Base-by-base conservation (phyloP, 1,140 invertebrate species). In the Glossosoma conforme region DNA sequence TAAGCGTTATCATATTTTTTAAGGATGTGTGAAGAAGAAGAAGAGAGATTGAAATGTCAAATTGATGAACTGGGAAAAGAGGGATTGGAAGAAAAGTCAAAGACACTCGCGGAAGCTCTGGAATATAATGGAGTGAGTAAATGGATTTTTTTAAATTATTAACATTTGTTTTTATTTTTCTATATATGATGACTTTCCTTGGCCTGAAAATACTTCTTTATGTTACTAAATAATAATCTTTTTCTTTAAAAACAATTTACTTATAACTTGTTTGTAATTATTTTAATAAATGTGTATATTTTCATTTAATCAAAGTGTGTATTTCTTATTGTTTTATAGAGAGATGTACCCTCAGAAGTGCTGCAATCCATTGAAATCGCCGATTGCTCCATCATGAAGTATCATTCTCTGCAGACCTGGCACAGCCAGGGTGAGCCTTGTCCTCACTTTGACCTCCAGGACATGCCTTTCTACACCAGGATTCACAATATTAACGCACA, bases 401-500 rank as follows among this genome's bases (percentile, higher is more conserved):
- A 72, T 15, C 64, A 69, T 56, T 24, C 69, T 10, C 78, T 91
- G 19, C 62, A 68, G 32, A 76, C 79, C 20, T 87, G 78, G 64
- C 70, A 68, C 21, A 74, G 70, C 30, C 73, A 75, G 33, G 69
- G 62, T 13, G 19, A 40, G 2, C 67, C 77, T 46, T 79, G 81
- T 63, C 66, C 79, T 2, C 64, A 75, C 58, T 80, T 89, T 54
- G 76, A 82, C 62, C 66, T 87, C 8, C 65, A 68, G 8, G 69
- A 82, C 33, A 64, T 88, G n/a, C 86, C 87, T 15, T 72, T 90
- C 42, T 85, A 79, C 61, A 84, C 88, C 2, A 82, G 87, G 56
- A 71, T 92, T 35, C 86, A 93, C 75, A 80, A 89, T 61, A 70
- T 91, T 9, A 80, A 86, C 50, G 89, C 87, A 1, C 89, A 89